Evolutionary conservation across 1,140 invertebrate genomes (phyloP).

Genomic region (Halotydeus destructor): DNA sequence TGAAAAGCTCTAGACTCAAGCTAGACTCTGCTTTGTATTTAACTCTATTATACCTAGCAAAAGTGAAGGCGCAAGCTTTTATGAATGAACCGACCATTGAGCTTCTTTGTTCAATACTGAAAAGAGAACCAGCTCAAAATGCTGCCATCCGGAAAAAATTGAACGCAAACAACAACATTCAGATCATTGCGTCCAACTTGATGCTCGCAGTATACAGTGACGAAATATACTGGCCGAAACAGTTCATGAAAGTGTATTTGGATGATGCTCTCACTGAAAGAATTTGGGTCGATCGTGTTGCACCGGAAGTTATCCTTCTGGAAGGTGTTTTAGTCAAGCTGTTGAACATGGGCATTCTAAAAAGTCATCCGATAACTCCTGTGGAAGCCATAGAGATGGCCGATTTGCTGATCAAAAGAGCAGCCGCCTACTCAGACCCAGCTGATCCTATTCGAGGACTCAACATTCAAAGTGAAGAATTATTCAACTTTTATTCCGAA

Average conservation of each 20-base stretch:
- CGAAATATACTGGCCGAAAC: conserved; percentile 31
- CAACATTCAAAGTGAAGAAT: conserved; percentile 53
- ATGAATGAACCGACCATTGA: conserved; percentile 49
- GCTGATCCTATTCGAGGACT: conserved; percentile 25
- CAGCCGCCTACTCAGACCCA: conserved; percentile 45
- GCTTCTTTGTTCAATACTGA: conserved; percentile 54
- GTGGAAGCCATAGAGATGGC: conserved; percentile 62
- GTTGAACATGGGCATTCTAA: conserved; percentile 51
- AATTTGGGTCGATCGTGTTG: conserved; percentile 47
- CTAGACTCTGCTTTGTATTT: conserved; percentile 54
- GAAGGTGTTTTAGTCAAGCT: conserved; percentile 60
- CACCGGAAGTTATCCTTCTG: conserved; percentile 60
- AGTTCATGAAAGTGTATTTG: conserved; percentile 44
- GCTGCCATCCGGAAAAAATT: conserved; percentile 44
- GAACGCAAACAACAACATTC: conserved; percentile 48
- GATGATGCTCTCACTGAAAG: conserved; percentile 69
- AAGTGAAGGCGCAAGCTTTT: conserved; percentile 40
- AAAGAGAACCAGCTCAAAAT: conserved; percentile 48
- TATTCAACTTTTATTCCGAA: conserved; percentile 68
- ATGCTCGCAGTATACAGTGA: conserved; percentile 54
- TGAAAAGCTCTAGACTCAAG: conserved; percentile 36
- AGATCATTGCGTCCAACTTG: conserved; percentile 64
- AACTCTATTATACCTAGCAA: conserved; percentile 57
- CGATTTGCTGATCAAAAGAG: conserved; percentile 60
- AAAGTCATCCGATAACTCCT: conserved; percentile 55